Base-by-base conservation (phyloP, 2,888 invertebrate genomes). In the Nemoura dubitans region DNA sequence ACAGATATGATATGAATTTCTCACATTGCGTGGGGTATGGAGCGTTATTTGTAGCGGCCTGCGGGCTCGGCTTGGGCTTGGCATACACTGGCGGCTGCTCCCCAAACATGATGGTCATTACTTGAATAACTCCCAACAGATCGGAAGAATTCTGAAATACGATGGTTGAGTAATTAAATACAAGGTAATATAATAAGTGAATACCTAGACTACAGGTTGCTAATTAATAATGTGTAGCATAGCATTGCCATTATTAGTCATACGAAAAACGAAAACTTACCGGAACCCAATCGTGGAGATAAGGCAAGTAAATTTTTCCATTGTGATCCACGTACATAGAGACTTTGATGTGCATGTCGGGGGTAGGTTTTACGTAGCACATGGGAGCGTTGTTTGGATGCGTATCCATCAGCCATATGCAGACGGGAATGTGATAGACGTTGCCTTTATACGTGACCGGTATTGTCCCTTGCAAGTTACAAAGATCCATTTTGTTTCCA, bases 341-440 rank as follows among this genome's bases (percentile, higher is more conserved):
- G 25, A 97, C 96, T 93, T 98, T 98, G 88, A 99, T 98, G 88
- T 95, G 95, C 99, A 99, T 99, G 89, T 97, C 97, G 43, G 95
- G 90, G 5, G 99, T 99, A 14, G 99, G 99, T 91, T 95, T 97
- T 0, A 99, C 99, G 90, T 96, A 97, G 91, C 97, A 97, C 92
- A 99, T 95, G 0, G 99, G 99, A 59, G 99, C 98, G 92, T 98
- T 97, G 91, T 96, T 95, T 0, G 99, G 99, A 93, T 99, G 98
- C 3, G 98, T 98, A 90, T 99, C 98, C 95, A 98, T 96, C 85
- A 99, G 91, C 97, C 98, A 99, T 90, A 99, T 96, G 90, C 97
- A 96, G 77, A 99, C 95, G 21, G 99, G 99, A 91, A 99, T 99
- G 92, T 99, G 98, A 92, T 99, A 99, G 82, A 93, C 94, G 87